Percentiles rank a stretch among this genome's conserved stretches.
These are phyloP conservation scores for Nymphalis io DNA, from an alignment of 1,140 invertebrate species.

Conservation along the genomic window DNA sequence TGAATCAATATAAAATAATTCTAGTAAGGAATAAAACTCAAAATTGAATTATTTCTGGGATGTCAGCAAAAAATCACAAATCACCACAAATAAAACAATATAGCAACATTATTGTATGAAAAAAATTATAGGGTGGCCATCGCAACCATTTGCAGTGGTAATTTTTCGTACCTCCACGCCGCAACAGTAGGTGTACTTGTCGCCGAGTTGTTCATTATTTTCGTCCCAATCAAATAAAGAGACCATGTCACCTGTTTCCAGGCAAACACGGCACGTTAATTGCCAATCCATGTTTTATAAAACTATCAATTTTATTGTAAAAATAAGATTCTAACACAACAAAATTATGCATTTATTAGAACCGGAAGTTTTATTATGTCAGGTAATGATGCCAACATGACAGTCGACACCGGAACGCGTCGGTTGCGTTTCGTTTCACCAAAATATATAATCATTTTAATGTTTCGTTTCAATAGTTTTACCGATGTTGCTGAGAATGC, in stretches of 20 bases:
- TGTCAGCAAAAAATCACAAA: constrained; percentile 74
- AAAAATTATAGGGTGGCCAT: constrained; percentile 79
- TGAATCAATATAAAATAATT: constrained; percentile 52
- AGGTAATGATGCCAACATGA: constrained; percentile 41
- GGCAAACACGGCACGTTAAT: constrained; percentile 81
- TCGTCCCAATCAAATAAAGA: constrained; percentile 81
- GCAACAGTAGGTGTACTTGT: constrained; percentile 82
- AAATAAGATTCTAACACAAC: constrained; percentile 35
- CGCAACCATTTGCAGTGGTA: constrained; percentile 78
- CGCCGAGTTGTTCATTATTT: constrained; percentile 81
- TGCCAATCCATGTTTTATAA: constrained; percentile 79
- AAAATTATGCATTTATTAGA: constrained; percentile 42
- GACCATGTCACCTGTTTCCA: constrained; percentile 80
- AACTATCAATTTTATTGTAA: constrained; percentile 3
- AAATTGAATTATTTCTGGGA: constrained; percentile 56
- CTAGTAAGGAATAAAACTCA: constrained; percentile 32
- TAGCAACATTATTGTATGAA: constrained; percentile 78
- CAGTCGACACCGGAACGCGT: constrained; percentile 34
- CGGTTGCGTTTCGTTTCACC: constrained; percentile 41
- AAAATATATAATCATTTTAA: neutral
- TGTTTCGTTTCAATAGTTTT: too few relatives aligned
- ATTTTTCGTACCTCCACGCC: constrained; percentile 79
- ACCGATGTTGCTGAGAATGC: too few relatives aligned
- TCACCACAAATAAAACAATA: constrained; percentile 65
- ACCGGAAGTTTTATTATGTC: constrained; percentile 45